Evolutionary conservation across 1,140 invertebrate species (phyloP), one percentile per base, ranked within the genome.

Genomic region (Hirudo medicinalis): DNA sequence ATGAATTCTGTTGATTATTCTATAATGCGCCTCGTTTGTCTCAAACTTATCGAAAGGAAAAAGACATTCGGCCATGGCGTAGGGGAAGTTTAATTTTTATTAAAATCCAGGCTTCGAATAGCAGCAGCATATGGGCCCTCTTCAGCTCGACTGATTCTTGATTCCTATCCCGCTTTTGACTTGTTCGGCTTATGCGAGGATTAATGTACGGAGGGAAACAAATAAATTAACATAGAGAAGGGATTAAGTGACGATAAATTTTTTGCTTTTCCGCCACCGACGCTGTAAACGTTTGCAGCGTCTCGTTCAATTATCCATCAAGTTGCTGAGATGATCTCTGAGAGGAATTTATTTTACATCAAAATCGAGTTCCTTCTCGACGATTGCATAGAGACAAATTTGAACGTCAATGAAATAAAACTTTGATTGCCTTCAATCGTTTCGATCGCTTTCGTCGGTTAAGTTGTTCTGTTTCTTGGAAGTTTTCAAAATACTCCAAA

Each of bases 401-500:
- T 49, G 43, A 49, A 49, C 43, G 43, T 49, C 43, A 49, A 49
- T 49, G 43, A 49, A 49, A 49, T 49, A 49, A 49, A 49, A 49
- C 43, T 49, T 49, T 49, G 43, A 49, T 49, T 17, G 43, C 11
- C 43, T 49, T 49, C 43, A 49, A 49, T 49, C 43, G 43, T 49
- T 49, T 49, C 43, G 57, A 63, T 25, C 29, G 22, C 22, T 63
- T 13, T 63, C 29, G 57, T 63, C 29, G 13, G 22, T 63, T 22
- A 22, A 63, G 57, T 63, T 63, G 57, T 63, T 63, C 22, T 63
- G 57, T 32, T 32, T 63, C 29, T 70, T 70, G 17, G 69, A 49
- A 6, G 69, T 70, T 49, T 70, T 53, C 32, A 70, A 49, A 19
- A 70, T 70, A 54, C 53, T 70, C 69, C 69, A 70, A 25, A 70